These are phyloP conservation scores for Dinocampus coccinellae DNA, from an alignment of 2,888 invertebrate genomes.

Conservation along the genomic window DNA sequence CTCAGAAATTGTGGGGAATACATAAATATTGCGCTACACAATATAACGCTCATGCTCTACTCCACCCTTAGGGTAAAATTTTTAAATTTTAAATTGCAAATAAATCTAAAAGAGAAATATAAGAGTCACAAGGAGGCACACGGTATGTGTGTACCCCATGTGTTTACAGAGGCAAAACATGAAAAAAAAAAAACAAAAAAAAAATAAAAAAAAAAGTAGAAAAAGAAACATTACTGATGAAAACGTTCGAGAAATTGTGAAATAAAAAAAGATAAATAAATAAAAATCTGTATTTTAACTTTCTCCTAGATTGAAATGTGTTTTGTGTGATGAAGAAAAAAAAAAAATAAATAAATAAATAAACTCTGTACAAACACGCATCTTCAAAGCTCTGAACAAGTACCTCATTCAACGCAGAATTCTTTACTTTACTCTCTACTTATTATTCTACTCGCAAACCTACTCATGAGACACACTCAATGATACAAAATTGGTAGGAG, in stretches of 20 bases:
- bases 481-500: neutral
- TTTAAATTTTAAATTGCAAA: neutral
- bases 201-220: neutral
- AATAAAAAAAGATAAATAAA: neutral
- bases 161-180: neutral
- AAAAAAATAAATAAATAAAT: no score
- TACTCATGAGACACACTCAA: conserved; percentile 31
- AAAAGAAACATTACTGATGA: neutral
- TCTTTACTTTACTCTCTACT: neutral
- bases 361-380: conserved; percentile 20
- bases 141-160: neutral
- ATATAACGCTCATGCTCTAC: neutral
- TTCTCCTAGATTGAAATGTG: conserved; percentile 17
- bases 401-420: neutral
- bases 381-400: conserved; percentile 4
- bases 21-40: neutral
- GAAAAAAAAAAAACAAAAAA: neutral
- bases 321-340: neutral
- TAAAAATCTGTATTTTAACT: neutral
- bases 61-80: neutral
- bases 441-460: conserved; percentile 31
- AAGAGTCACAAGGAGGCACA: neutral
- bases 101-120: conserved; percentile 3
- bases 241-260: conserved; percentile 16
- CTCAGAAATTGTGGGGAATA: neutral